Percentiles rank a stretch among this genome's conserved stretches.
Conservation (phyloP, 1,140 invertebrate genomes). For the Drosophila nasuta region DNA sequence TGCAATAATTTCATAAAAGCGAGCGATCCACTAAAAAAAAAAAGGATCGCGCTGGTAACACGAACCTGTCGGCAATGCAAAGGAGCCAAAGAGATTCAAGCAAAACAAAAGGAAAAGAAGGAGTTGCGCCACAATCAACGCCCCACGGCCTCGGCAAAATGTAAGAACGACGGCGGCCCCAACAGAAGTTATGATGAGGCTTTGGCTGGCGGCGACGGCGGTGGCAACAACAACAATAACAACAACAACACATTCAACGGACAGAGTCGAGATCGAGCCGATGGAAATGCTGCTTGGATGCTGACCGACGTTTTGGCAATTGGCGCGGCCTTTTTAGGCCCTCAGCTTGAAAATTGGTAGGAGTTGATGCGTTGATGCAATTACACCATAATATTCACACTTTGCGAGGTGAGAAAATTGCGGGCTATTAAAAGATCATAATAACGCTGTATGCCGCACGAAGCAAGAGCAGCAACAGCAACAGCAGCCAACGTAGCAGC, state of each 20-base stretch:
- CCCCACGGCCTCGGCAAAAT: slow-evolving; percentile 60
- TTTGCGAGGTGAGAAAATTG: slow-evolving; percentile 85
- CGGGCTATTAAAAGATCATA: slow-evolving; percentile 85
- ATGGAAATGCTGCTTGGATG: slow-evolving; percentile 15
- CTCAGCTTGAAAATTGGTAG: slow-evolving; percentile 82
- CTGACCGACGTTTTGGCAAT: slow-evolving; percentile 70
- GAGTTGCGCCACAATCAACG: slow-evolving; percentile 81
- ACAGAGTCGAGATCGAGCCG: background rate
- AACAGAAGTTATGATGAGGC: slow-evolving; percentile 80
- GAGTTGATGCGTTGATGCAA: slow-evolving; percentile 85
- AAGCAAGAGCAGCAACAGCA: slow-evolving; percentile 42
- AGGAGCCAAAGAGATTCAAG: slow-evolving; percentile 35
- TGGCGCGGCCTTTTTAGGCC: slow-evolving; percentile 73
- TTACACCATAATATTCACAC: slow-evolving; percentile 85
- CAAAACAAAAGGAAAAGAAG: slow-evolving; percentile 56
- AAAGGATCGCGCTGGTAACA: slow-evolving; percentile 58
- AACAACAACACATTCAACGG: too few relatives aligned
- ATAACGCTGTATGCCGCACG: slow-evolving; percentile 63
- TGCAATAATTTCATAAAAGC: slow-evolving; percentile 80
- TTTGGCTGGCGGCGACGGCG: slow-evolving; percentile 2
- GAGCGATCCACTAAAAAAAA: slow-evolving; percentile 34
- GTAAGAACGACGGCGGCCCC: slow-evolving; percentile 50
- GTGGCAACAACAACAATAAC: slow-evolving; percentile 6
- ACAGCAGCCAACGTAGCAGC: background rate
- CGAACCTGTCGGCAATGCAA: slow-evolving; percentile 78